Base-by-base conservation (phyloP, 1,140 invertebrate genomes). In the Megalonaias nervosa region DNA sequence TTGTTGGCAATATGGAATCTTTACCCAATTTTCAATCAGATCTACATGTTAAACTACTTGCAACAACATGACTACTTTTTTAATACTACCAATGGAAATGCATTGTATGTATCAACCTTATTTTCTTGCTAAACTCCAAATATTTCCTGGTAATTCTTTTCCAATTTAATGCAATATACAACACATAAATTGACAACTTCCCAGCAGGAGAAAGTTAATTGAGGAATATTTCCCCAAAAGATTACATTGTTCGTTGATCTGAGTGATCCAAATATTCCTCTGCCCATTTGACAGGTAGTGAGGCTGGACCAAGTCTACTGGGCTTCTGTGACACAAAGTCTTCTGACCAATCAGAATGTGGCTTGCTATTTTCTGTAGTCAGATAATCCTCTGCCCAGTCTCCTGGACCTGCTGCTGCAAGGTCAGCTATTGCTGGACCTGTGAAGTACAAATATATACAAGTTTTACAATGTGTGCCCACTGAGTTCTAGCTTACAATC, bases 191-290 rank as follows among this genome's bases (percentile, higher is more conserved):
- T 2, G 5, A 38, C 38, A 38, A 38, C 38, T 38, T 38, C 38
- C 4, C 38, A 6, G 38, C 2, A 38, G 1, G 38, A 38, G 38
- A 38, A 38, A 38, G 4, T 5, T 31, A 31, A 31, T 31, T 2
- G 38, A 38, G 38, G 38, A 38, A 38, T 6, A 57, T 26, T 19
- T 31, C 58, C 38, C 12, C 59, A 14, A 16, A 31, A 67, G 70
- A 74, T 71, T 69, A 87, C 85, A 81, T 85, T 31, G 81, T 77
- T 78, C 72, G 80, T 59, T 80, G 91, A 87, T 92, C 91, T 67
- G 89, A 91, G 38, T 92, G 90, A 73, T 93, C 92, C 61, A 94
- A 85, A 87, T 94, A 94, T 82, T 94, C 93, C 79, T 93, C 90
- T 31, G 93, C 92, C 93, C 93, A 94, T 79, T 92, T 92, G 14